Base-by-base conservation (phyloP, 2,113 vertebrate species). In the Vireo altiloquus region DNA sequence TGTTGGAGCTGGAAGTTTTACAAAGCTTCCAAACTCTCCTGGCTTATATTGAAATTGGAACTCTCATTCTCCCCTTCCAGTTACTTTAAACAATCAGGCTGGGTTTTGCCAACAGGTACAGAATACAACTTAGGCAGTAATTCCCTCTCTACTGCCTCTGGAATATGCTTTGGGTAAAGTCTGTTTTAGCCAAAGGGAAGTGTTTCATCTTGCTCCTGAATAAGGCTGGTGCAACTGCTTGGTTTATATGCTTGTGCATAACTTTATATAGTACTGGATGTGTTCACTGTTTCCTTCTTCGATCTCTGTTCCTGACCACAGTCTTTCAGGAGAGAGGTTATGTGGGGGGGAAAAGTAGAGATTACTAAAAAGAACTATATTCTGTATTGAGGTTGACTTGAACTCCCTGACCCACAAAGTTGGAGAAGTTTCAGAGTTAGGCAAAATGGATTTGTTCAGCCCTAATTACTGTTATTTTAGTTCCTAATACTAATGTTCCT, bases 391-490 rank as follows among this genome's bases (percentile, higher is more conserved):
- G 69, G 35, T 94, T 95, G 80, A 95, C 76, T 96, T 90, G 83
- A 95, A 92, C 47, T 94, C 92, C 92, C 56, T 81, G 80, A 93
- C 76, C 86, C 95, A 72, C 69, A 59, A 40, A 96, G 72, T 46
- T 94, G 95, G 72, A 94, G n/a, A 95, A 94, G 35, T 71, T 96
- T 93, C 93, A 96, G 93, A 89, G 82, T 64, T 82, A 97, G 95
- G 92, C 93, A 96, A 93, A 95, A 90, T 93, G 72, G 50, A 92
- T 96, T 96, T 96, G 82, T 94, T 95, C 92, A 95, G 90, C 88
- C 95, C 90, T 96, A 79, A 96, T 92, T 93, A 94, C 80, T 96
- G 95, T 97, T 95, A 90, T 92, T 96, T 84, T 96, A 96, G 94
- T 96, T 93, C 80, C 72, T 96, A 90, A 93, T 90, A 92, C 72